Percentiles rank a stretch among this genome's conserved stretches.
Evolutionary conservation across 2,797 vertebrate species (phyloP).

Genomic region (Amblyopsis hoosieri): DNA sequence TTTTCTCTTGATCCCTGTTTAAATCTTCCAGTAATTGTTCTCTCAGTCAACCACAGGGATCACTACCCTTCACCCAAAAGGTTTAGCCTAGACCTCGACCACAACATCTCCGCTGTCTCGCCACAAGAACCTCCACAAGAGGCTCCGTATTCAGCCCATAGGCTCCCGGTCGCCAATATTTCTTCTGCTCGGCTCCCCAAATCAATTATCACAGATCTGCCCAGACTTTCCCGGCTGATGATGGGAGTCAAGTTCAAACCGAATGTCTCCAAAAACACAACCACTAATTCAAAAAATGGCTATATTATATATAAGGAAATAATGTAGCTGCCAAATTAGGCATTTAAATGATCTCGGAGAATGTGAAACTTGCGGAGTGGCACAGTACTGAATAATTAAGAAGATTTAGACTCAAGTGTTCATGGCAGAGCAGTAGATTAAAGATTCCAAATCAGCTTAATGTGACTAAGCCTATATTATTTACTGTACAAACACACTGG

Average conservation of each 20-base stretch:
- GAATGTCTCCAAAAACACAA: slow-evolving; percentile 39
- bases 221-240: slow-evolving; percentile 61
- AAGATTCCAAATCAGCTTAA: slow-evolving; percentile 90
- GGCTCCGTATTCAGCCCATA: slow-evolving; percentile 50
- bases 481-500: slow-evolving; percentile 82
- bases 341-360: slow-evolving; percentile 73
- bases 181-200: slow-evolving; percentile 54
- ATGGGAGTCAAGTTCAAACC: slow-evolving; percentile 38
- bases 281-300: slow-evolving; percentile 28
- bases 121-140: slow-evolving; percentile 67
- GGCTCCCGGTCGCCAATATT: slow-evolving; percentile 51
- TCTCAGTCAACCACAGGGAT: slow-evolving; percentile 61
- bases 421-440: slow-evolving; percentile 84
- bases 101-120: slow-evolving; percentile 76
- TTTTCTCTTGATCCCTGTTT: slow-evolving; percentile 57
- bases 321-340: slow-evolving; percentile 68
- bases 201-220: slow-evolving; percentile 63
- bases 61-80: slow-evolving; percentile 63
- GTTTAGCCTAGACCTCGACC: slow-evolving; percentile 61
- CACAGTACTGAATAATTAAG: slow-evolving; percentile 83
- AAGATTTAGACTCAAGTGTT: slow-evolving; percentile 86
- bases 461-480: slow-evolving; percentile 81
- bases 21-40: slow-evolving; percentile 76
- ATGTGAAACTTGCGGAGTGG: slow-evolving; percentile 82
- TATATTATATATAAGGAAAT: slow-evolving; percentile 15